These are phyloP conservation scores for Habropoda laboriosa DNA, from an alignment of 1,140 invertebrate genomes.

Conservation along the genomic window DNA sequence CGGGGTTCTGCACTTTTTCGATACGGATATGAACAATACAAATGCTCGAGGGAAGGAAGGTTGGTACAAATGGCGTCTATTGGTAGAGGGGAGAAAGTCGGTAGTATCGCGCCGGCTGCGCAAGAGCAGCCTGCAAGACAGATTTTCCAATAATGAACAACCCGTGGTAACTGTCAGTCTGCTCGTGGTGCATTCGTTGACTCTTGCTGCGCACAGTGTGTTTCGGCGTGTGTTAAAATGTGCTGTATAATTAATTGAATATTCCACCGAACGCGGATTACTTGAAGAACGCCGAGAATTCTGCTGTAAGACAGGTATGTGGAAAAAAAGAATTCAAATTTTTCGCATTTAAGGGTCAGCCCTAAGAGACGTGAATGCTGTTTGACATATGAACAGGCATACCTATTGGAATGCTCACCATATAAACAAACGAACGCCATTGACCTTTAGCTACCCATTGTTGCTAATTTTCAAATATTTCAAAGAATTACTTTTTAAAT, in stretches of 20 bases:
- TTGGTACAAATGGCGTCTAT: slow-evolving; percentile 39
- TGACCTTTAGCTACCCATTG: slow-evolving; percentile 49
- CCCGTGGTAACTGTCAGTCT: slow-evolving; percentile 70
- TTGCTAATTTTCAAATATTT: slow-evolving; percentile 36
- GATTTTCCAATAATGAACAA: slow-evolving; percentile 67
- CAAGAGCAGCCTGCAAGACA: slow-evolving; percentile 65
- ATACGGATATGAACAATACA: slow-evolving; percentile 1
- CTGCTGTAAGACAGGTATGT: slow-evolving; percentile 35
- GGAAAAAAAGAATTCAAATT: slow-evolving; percentile 15
- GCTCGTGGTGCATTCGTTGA: slow-evolving; percentile 65
- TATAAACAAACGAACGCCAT: slow-evolving; percentile 66
- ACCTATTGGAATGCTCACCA: slow-evolving; percentile 42
- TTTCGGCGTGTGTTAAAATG: slow-evolving; percentile 58
- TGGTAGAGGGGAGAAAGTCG: slow-evolving; percentile 53
- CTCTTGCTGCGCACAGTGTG: slow-evolving; percentile 58
- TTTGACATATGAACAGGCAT: slow-evolving; percentile 37
- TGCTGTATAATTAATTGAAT: slow-evolving; percentile 30
- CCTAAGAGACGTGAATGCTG: slow-evolving; percentile 1
- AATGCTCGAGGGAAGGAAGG: slow-evolving; percentile 18
- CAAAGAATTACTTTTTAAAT: not conserved
- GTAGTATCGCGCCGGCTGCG: slow-evolving; percentile 68
- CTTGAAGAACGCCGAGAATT: slow-evolving; percentile 42
- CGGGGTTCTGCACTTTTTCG: not conserved
- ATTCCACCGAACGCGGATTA: slow-evolving; percentile 57
- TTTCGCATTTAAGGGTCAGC: slow-evolving; percentile 8